Percentiles rank a stretch among this genome's conserved stretches.
phyloP scores from a whole-genome alignment of 2,888 invertebrate species.

The Mythimna pallens region DNA sequence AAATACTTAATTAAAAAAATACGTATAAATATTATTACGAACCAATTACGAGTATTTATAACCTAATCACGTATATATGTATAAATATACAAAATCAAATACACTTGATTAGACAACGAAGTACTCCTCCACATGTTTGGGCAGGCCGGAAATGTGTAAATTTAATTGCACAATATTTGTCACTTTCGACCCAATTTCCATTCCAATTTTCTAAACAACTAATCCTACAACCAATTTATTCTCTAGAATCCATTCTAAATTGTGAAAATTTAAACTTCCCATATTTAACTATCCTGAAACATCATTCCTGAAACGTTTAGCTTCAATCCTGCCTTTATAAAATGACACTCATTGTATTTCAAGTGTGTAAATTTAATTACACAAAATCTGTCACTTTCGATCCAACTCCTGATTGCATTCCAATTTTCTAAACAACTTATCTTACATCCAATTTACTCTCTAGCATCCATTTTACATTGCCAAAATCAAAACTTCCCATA shows the following conservation, averaged over 20 bases:
- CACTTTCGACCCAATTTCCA: too few relatives aligned
- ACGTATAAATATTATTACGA: too few relatives aligned
- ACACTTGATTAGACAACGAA: too few relatives aligned
- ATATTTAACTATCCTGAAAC: conserved; percentile 13
- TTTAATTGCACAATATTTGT: too few relatives aligned
- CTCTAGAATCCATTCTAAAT: neutral
- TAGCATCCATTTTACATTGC: neutral
- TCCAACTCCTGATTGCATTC: neutral
- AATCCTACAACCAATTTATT: neutral
- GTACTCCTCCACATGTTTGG: too few relatives aligned
- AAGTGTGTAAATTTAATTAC: conserved; percentile 53
- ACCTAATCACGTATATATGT: too few relatives aligned
- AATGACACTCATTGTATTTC: conserved; percentile 66
- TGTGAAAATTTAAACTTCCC: conserved; percentile 13
- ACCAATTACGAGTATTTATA: too few relatives aligned
- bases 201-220: neutral
- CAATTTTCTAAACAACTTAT: neutral
- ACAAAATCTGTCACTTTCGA: too few relatives aligned
- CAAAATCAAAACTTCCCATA: conserved; percentile 17
- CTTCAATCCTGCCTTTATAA: conserved; percentile 62
- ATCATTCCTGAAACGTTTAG: conserved; percentile 29
- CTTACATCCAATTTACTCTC: conserved; percentile 8
- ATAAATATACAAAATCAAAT: too few relatives aligned
- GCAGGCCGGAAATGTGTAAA: too few relatives aligned
- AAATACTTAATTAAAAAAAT: too few relatives aligned